Evolutionary conservation across 2,113 vertebrate genomes (phyloP), one percentile per base, ranked within the genome.

Genomic region (Amphiprion percula): DNA sequence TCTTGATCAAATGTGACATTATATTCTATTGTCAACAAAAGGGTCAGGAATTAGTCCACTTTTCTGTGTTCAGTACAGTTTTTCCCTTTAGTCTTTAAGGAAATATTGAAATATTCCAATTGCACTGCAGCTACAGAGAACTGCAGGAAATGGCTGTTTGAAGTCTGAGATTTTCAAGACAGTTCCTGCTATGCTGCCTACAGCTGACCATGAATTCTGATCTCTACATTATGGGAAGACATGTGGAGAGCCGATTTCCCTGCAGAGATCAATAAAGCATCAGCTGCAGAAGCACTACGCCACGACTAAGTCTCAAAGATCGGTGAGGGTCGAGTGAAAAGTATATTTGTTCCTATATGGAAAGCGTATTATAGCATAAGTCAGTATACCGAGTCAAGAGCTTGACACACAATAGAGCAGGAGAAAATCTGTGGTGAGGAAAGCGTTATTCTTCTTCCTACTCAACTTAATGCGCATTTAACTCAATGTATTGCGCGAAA

Each of bases 181-280:
- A 15, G 23, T 63, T 80, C 41, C 67, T 28, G 16, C 1, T 67
- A 7, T 41, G 39, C 11, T 46, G 56, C 19, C 44, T 50, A 10
- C 15, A 58, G 37, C 41, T 66, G 47, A 68, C 44, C 56, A 26
- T 80, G 49, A 77, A 61, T 79, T 63, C 46, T 39, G 52, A 77
- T 65, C 63, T 60, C 26, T 55, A 19, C 28, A 16, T 79, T 26
- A 26, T 76, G 26, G 55, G 63, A 71, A 71, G 54, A 53, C 52
- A 30, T 54, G 62, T 11, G 24, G 74, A 59, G 63, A 71, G 23
- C 14, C 49, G 9, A 19, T 83, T 75, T 75, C n/a, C 21, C 19
- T 23, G 15, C 56, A 54, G 21, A 65, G 23, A 88, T 81, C 39
- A 69, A 73, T 78, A 61, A 37, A 47, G 72, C 26, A 64, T 62